Evolutionary conservation across 2,113 vertebrate genomes (phyloP).

Genomic region (Cricetomys ansorgei): DNA sequence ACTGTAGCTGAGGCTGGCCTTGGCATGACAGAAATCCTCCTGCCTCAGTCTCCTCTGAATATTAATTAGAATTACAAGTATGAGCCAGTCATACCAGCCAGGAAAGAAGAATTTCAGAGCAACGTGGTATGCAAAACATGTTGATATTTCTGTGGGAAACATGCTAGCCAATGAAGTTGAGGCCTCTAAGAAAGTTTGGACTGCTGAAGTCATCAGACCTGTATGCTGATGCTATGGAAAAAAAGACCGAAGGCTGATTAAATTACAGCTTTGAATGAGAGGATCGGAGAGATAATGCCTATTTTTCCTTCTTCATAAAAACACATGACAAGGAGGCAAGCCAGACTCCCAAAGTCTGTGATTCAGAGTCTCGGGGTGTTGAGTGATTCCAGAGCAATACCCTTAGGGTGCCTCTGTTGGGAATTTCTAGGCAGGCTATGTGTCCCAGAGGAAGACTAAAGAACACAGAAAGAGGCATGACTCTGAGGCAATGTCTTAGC

Average conservation of each 20-base stretch:
- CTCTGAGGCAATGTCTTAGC: background rate
- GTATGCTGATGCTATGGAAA: background rate
- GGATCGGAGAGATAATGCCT: background rate
- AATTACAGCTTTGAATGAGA: conserved; percentile 8
- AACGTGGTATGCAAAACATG: background rate
- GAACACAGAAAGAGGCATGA: background rate
- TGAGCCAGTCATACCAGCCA: background rate
- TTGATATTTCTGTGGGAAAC: background rate
- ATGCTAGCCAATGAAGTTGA: background rate
- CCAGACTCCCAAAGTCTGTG: background rate
- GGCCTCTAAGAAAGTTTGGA: background rate
- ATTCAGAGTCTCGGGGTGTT: background rate
- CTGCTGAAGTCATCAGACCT: background rate
- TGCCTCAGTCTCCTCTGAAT: background rate
- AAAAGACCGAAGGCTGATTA: background rate
- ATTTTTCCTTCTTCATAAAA: background rate
- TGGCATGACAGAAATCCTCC: background rate
- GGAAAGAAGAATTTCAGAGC: background rate
- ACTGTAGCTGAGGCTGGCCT: background rate
- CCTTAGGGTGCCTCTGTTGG: background rate
- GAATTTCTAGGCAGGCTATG: background rate
- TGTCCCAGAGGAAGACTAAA: background rate
- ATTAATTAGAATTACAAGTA: background rate
- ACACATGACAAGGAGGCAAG: background rate
- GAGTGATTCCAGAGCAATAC: background rate